Percentiles rank a stretch among this genome's conserved stretches.
phyloP scores from a whole-genome alignment of 2,888 invertebrate species.

The Trachelus troglodyta region DNA sequence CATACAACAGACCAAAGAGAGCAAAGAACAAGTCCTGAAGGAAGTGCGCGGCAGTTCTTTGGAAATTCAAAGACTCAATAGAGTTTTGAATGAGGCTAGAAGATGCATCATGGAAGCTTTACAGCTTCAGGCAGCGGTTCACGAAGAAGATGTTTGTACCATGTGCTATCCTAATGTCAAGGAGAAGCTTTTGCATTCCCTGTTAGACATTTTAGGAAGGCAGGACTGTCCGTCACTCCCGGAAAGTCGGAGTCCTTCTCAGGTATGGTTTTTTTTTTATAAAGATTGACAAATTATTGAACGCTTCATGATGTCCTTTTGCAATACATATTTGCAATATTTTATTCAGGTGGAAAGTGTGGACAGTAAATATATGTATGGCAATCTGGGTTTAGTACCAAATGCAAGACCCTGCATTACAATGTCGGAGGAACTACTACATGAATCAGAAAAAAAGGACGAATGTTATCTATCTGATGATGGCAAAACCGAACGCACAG shows the following conservation, averaged over 20 bases:
- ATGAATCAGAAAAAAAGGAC: conserved; percentile 14
- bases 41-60: conserved; percentile 68
- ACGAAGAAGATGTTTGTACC: conserved; percentile 39
- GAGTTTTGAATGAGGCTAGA: conserved; percentile 72
- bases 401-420: background rate
- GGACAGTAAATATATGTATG: conserved; percentile 13
- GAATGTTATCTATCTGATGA: conserved; percentile 4
- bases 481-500: conserved; percentile 8
- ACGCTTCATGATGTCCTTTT: background rate
- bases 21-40: conserved; percentile 67
- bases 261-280: background rate
- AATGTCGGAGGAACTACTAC: conserved; percentile 9
- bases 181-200: conserved; percentile 49
- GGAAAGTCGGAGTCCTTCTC: conserved; percentile 5
- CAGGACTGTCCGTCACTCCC: conserved; percentile 2
- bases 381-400: conserved; percentile 20
- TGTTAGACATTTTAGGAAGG: conserved; percentile 51
- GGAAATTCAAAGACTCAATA: conserved; percentile 70
- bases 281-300: background rate
- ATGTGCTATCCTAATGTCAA: conserved; percentile 44
- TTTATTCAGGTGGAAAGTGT: conserved; percentile 1
- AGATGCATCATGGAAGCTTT: conserved; percentile 45
- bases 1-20: conserved; percentile 68
- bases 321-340: background rate
- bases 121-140: conserved; percentile 38